Evolutionary conservation across 2,888 invertebrate genomes (phyloP), one percentile per base, ranked within the genome.

Genomic region (Catotricha subobsoleta): DNA sequence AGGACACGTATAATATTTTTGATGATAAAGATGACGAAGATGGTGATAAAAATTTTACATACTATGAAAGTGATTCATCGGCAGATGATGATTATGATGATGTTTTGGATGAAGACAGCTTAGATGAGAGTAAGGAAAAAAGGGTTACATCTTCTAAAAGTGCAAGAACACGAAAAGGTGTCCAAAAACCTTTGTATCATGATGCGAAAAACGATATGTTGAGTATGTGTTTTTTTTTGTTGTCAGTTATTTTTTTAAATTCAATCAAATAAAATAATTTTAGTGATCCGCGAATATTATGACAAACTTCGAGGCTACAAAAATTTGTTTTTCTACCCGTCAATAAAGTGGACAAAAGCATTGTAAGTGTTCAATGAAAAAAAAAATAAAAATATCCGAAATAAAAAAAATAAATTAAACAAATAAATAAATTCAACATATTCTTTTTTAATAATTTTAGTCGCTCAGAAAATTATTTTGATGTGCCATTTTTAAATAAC

Each of bases 401-500:
- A n/a, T n/a, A n/a, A n/a, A n/a, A n/a, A n/a, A n/a, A n/a, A n/a
- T n/a, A n/a, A n/a, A n/a, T n/a, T n/a, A n/a, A n/a, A n/a, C n/a
- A n/a, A n/a, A n/a, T n/a, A n/a, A n/a, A n/a, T n/a, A n/a, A n/a
- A n/a, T n/a, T n/a, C n/a, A n/a, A n/a, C n/a, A n/a, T n/a, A n/a
- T n/a, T n/a, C n/a, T 27, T 25, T 27, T 30, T 29, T 36, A 19
- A 13, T 30, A 27, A 35, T 46, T 46, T 13, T 28, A 57, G 57
- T 39, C 27, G 43, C 7, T 5, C 44, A 5, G 3, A 19, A 2
- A 54, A 58, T 40, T 55, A 51, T n/a, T n/a, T n/a, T n/a, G n/a
- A n/a, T n/a, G n/a, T n/a, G n/a, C n/a, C n/a, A n/a, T n/a, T n/a
- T n/a, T n/a, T n/a, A n/a, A n/a, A n/a, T n/a, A n/a, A n/a, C n/a